These are phyloP conservation scores for Himalopsyche phryganea DNA, from an alignment of 1,140 invertebrate species.

Conservation along the genomic window DNA sequence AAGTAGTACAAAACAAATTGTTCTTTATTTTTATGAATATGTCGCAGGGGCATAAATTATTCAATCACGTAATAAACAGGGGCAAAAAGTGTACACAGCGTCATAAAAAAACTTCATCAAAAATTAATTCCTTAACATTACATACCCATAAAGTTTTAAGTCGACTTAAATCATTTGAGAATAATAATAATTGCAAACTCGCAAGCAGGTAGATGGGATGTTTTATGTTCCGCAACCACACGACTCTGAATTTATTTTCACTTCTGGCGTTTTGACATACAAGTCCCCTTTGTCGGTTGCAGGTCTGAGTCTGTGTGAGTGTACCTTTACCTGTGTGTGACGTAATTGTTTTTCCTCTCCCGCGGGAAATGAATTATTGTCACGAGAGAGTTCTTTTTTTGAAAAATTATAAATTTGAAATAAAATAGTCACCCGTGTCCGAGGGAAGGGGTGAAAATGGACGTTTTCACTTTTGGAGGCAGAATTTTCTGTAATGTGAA, in stretches of 20 bases:
- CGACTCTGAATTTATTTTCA: conserved; percentile 16
- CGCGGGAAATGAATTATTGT: conserved; percentile 29
- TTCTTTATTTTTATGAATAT: too few species aligned
- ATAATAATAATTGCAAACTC: background rate
- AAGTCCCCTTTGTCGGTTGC: conserved; percentile 17
- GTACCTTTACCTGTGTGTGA: conserved; percentile 13
- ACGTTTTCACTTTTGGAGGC: too few species aligned
- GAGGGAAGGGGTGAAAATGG: too few species aligned
- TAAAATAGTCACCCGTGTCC: too few species aligned
- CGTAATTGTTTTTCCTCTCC: conserved; percentile 30
- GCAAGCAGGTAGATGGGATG: background rate
- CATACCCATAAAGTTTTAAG: background rate
- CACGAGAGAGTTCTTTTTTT: conserved; percentile 3
- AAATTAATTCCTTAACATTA: background rate
- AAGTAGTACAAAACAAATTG: too few species aligned
- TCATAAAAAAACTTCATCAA: too few species aligned
- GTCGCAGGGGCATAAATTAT: too few species aligned
- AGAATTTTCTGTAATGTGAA: too few species aligned
- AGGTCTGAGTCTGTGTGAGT: conserved; percentile 3
- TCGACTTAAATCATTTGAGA: too few species aligned
- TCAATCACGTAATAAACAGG: too few species aligned
- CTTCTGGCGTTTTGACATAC: conserved; percentile 17
- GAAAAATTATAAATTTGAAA: too few species aligned
- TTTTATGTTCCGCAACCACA: background rate
- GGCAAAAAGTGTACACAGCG: too few species aligned